Percentiles rank a stretch among this genome's conserved stretches.
phyloP scores from a whole-genome alignment of 1,140 invertebrate species.

The Trypoxylus dichotomus region DNA sequence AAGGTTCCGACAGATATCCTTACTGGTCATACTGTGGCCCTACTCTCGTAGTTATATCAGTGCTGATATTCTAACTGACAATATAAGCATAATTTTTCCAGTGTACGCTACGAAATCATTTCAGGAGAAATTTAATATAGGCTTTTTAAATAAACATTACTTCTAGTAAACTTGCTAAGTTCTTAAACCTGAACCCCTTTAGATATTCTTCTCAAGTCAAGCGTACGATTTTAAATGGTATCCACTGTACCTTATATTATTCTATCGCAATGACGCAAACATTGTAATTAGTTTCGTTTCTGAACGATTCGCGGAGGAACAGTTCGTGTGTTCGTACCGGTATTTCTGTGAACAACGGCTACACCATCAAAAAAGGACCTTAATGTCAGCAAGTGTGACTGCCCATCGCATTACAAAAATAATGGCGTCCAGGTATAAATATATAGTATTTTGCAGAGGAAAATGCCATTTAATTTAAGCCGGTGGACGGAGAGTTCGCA shows the following conservation, averaged over 20 bases:
- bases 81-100: too few relatives aligned
- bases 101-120: too few relatives aligned
- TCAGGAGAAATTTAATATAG: too few relatives aligned
- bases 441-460: conserved; percentile 24
- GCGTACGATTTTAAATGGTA: too few relatives aligned
- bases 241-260: neutral
- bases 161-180: too few relatives aligned
- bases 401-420: conserved; percentile 27
- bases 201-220: too few relatives aligned
- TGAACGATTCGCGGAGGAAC: neutral
- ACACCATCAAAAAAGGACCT: neutral
- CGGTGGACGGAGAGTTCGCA: neutral
- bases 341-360: neutral
- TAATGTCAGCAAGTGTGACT: conserved; percentile 27
- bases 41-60: too few relatives aligned
- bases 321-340: neutral
- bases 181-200: too few relatives aligned
- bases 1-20: too few relatives aligned
- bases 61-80: too few relatives aligned
- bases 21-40: too few relatives aligned
- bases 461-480: conserved; percentile 27
- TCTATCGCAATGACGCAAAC: neutral
- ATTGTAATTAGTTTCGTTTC: conserved; percentile 14
- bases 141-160: too few relatives aligned
- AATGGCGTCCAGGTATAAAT: conserved; percentile 25